Base-by-base conservation (phyloP, 2,797 vertebrate genomes). In the Gobionotothen gibberifrons region DNA sequence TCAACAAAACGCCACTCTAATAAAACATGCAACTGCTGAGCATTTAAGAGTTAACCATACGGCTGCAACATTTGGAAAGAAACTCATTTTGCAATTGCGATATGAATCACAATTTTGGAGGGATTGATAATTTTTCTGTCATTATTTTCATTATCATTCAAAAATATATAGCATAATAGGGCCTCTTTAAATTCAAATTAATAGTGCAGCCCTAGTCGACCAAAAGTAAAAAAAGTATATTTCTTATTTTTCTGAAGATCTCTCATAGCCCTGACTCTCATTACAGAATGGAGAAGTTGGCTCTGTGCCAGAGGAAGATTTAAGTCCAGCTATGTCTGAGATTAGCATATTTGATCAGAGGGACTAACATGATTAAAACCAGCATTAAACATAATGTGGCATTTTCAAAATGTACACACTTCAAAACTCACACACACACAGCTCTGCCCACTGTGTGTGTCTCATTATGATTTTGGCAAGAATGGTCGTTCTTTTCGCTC, bases 311-410 rank as follows among this genome's bases (percentile, higher is more conserved):
- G 32, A 12, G 5, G 59, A 69, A 62, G 63, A 61, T 77, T 74
- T 83, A 67, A 69, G 57, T 43, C 22, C 22, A 42, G 29, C 65
- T 39, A 46, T 64, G 69, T 69, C 74, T 63, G 7, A 64, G 61
- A 81, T 87, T 69, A 86, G 68, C 51, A 52, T 80, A 75, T 72
- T 70, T 68, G 57, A 73, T 66, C 42, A 70, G 40, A 21, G 47
- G 58, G 54, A 29, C 76, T 76, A 70, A 85, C 58, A 36, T 67
- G 59, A 88, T 85, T 83, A 76, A 87, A 76, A 63, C 22, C 26
- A 73, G 59, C 69, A 44, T 66, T 56, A 75, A 76, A 58, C 51
- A 82, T 57, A n/a, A 66, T 39, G 52, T 53, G 68, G 70, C 67
- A 47, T 39, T 70, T 79, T 39, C 15, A 60, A 69, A 58, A 65